Evolutionary conservation across 1,140 invertebrate genomes (phyloP).

Genomic region (Dendroctonus valens): DNA sequence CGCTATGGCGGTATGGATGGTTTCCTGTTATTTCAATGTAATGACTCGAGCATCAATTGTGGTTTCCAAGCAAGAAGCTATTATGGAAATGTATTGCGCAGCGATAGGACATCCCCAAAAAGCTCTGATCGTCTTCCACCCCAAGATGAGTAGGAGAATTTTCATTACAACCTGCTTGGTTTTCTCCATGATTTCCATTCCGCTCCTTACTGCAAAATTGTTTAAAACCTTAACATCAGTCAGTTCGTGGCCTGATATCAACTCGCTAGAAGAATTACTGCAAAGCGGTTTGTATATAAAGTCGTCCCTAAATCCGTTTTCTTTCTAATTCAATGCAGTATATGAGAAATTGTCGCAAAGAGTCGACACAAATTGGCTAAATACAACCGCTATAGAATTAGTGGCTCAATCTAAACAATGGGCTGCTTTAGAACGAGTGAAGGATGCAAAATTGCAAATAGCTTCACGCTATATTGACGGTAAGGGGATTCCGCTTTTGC

Average conservation of each 20-base stretch:
- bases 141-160: constrained; percentile 2
- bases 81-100: constrained; percentile 10
- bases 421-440: constrained; percentile 28
- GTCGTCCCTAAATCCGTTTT: constrained; percentile 28
- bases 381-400: constrained; percentile 6
- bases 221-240: constrained; percentile 10
- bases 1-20: neutral
- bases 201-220: constrained; percentile 10
- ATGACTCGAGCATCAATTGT: neutral
- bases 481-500: constrained; percentile 24
- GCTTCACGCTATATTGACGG: constrained; percentile 12
- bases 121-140: neutral
- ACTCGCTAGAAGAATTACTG: constrained; percentile 33
- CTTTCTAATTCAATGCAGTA: constrained; percentile 3
- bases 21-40: constrained; percentile 7
- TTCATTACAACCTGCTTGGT: constrained; percentile 6
- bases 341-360: constrained; percentile 14
- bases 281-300: constrained; percentile 16
- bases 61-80: neutral
- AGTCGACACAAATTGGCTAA: constrained; percentile 4
- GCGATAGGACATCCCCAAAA: constrained; percentile 13
- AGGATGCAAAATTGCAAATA: constrained; percentile 28
- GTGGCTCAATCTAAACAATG: constrained; percentile 11
- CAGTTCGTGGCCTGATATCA: constrained; percentile 22
- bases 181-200: constrained; percentile 6